phyloP scores from a whole-genome alignment of 2,888 invertebrate species.

The Zonitis immaculata region DNA sequence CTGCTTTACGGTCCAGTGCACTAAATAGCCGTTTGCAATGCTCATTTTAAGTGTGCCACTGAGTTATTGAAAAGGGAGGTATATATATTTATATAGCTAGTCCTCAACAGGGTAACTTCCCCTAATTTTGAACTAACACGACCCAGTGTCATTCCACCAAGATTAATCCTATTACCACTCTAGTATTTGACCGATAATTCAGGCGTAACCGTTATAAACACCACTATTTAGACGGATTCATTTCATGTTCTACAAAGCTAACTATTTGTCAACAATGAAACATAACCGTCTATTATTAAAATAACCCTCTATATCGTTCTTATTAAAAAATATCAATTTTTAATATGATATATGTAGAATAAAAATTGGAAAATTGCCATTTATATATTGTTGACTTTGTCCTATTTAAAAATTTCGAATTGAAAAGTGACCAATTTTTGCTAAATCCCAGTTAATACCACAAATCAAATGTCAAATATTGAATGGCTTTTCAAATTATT shows the following conservation, averaged over 20 bases:
- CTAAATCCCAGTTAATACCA: conserved; percentile 12
- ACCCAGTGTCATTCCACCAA: conserved; percentile 37
- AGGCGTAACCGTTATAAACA: conserved; percentile 41
- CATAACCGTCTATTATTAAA: conserved; percentile 1
- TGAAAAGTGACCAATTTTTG: conserved; percentile 1
- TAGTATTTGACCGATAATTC: conserved; percentile 41
- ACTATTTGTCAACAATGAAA: conserved; percentile 35
- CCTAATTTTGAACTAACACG: conserved; percentile 24
- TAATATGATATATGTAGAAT: too few species aligned
- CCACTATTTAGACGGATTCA: conserved; percentile 41
- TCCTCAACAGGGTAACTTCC: conserved; percentile 32
- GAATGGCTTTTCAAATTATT: conserved; percentile 16
- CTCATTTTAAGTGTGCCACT: conserved; percentile 45
- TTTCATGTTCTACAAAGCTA: conserved; percentile 30
- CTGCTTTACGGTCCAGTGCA: conserved; percentile 48
- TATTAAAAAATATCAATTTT: too few species aligned
- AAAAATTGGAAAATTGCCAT: conserved; percentile 18
- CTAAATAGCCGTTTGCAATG: conserved; percentile 47
- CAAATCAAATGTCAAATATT: conserved; percentile 15
- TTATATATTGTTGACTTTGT: not conserved
- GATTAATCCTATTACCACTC: conserved; percentile 42
- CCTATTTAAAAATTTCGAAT: not conserved
- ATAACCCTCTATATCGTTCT: not conserved
- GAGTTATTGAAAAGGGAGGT: conserved; percentile 36
- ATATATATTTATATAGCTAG: too few species aligned